Conservation (phyloP, 2,797 vertebrate species). For the Sebastes steindachneri region DNA sequence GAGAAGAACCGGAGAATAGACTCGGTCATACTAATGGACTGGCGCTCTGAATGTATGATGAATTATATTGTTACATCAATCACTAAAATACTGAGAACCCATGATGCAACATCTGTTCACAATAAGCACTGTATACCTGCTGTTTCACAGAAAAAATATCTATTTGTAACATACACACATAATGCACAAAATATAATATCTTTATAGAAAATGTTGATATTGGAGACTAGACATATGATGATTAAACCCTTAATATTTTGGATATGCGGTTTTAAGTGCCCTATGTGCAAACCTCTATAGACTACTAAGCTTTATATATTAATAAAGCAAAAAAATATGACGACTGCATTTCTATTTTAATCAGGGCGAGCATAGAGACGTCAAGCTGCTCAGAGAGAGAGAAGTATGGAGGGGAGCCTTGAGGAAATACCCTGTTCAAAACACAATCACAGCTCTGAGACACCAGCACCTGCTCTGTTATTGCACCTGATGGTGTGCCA, state of each 20-base stretch:
- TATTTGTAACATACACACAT: not conserved
- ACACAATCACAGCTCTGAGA: conserved; percentile 39
- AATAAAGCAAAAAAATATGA: conserved; percentile 5
- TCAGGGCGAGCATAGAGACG: not conserved
- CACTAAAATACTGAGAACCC: too few species aligned
- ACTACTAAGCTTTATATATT: not conserved
- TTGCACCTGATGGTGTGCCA: conserved; percentile 37
- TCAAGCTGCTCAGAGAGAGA: conserved; percentile 20
- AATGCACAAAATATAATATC: not conserved
- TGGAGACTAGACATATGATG: not conserved
- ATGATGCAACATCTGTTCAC: not conserved
- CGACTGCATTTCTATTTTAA: conserved; percentile 27
- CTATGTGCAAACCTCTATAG: not conserved
- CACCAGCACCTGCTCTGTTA: conserved; percentile 40
- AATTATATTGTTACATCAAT: too few species aligned
- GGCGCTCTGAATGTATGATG: too few species aligned
- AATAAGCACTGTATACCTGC: not conserved
- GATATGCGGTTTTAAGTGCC: not conserved
- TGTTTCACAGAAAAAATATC: not conserved
- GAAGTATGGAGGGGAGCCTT: conserved; percentile 7
- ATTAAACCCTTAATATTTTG: not conserved
- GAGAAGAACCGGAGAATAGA: too few species aligned
- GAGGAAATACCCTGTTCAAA: conserved; percentile 44
- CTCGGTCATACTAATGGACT: too few species aligned
- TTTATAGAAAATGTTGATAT: not conserved